Evolutionary conservation across 2,888 invertebrate genomes (phyloP), one percentile per base, ranked within the genome.

Genomic region (Apamea anceps): DNA sequence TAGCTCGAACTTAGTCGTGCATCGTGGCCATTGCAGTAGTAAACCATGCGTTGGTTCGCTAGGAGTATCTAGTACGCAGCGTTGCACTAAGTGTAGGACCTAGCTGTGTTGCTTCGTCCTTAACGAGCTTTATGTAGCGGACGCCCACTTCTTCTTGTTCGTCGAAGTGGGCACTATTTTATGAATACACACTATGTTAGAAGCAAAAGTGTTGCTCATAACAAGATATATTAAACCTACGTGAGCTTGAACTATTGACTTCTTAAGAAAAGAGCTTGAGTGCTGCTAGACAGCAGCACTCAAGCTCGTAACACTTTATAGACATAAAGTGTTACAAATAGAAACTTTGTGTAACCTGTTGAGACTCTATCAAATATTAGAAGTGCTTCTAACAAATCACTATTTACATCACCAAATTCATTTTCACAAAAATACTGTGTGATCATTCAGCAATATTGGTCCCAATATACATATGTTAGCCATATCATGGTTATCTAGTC

Each of bases 111-210:
- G 3, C 57, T n/a, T 60, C 12, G 25, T 57, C 25, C 57, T 25
- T 25, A 12, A 57, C n/a, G 88, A 80, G 82, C 88, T 87, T 87
- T 86, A 67, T 88, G 87, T 85, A 82, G 77, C 68, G 71, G 79
- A 7, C 42, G 42, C 42, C 7, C 7, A 7, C 42, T 42, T 42
- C 7, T 42, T 42, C 7, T 42, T 42, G 42, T 42, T 42, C 42
- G 42, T 7, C 42, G 42, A 42, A 42, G 42, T 42, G 42, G 42
- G 88, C 79, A 85, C 75, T 70, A 77, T 21, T 28, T 63, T 48
- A 8, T 0, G 21, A 57, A 57, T 28, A 48, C 13, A n/a, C 12
- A 32, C 12, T 51, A 10, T 7, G 2, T 74, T 66, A 18, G 32
- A 5, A 32, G 18, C 13, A 21, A 62, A 32, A 15, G 15, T 62